phyloP scores from a whole-genome alignment of 92 coral and sea anemone species.

The Phenganax subtilis region DNA sequence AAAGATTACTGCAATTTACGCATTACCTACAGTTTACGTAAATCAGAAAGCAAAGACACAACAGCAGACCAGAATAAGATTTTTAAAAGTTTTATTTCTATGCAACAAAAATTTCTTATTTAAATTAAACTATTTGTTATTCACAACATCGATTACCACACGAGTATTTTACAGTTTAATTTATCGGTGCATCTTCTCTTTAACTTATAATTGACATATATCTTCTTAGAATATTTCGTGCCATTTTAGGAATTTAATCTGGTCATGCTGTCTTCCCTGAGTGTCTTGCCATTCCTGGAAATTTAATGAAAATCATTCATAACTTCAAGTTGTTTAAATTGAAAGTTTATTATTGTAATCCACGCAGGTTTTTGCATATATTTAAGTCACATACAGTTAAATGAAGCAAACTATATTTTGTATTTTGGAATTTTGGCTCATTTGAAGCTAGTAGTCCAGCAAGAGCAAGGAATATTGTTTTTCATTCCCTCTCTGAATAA shows the following conservation, averaged over 20 bases:
- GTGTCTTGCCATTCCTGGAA: constrained; percentile 41
- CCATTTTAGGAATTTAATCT: constrained; percentile 24
- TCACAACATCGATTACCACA: not conserved
- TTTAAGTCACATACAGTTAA: too few species aligned
- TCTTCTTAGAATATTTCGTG: constrained; percentile 15
- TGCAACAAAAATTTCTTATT: not conserved
- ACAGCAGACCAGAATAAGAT: constrained; percentile 28
- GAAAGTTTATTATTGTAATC: not conserved
- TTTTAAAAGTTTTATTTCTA: not conserved
- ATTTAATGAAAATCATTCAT: constrained; percentile 17
- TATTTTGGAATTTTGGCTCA: too few species aligned
- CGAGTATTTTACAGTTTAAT: not conserved
- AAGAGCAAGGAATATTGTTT: too few species aligned
- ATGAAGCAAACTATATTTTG: too few species aligned
- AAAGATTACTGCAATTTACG: not conserved
- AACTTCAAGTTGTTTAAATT: not conserved
- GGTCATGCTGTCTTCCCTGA: constrained; percentile 40
- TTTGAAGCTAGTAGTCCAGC: too few species aligned
- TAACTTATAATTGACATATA: not conserved
- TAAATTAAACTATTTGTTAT: not conserved
- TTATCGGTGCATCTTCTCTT: not conserved
- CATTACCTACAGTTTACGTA: not conserved
- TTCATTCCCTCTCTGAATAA: too few species aligned
- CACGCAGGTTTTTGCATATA: too few species aligned
- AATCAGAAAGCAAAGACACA: constrained; percentile 16